These are phyloP conservation scores for Sander lucioperca DNA, from an alignment of 2,113 vertebrate genomes.

Conservation along the genomic window DNA sequence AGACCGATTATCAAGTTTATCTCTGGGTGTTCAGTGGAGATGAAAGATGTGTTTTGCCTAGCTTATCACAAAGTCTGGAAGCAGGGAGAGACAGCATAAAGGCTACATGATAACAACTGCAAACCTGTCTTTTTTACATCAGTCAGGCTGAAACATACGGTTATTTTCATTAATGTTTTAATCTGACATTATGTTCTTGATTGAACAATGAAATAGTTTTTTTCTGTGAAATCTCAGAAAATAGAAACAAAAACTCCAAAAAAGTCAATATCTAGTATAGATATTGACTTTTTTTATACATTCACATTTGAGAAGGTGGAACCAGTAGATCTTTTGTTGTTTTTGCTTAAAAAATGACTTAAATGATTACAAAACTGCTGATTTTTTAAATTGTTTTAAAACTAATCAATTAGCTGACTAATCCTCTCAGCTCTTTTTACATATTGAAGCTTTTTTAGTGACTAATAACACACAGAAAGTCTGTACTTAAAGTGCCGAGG, in stretches of 20 bases:
- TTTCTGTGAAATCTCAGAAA: too few species aligned
- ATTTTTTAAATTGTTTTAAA: background rate
- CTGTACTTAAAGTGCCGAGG: background rate
- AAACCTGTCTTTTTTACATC: background rate
- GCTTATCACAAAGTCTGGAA: constrained; percentile 37
- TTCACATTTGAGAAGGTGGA: background rate
- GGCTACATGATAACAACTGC: constrained; percentile 15
- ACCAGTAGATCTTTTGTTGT: background rate
- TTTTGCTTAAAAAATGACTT: background rate
- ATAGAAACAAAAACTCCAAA: too few species aligned
- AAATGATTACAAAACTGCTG: background rate
- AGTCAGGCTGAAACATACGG: background rate
- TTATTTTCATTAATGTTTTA: background rate
- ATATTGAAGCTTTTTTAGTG: too few species aligned
- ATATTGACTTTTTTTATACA: too few species aligned
- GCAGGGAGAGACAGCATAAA: constrained; percentile 9
- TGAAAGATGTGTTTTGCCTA: constrained; percentile 59
- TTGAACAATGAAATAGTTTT: too few species aligned
- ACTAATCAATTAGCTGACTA: background rate
- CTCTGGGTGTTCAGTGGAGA: constrained; percentile 39
- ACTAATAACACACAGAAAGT: too few species aligned
- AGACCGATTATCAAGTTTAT: constrained; percentile 65
- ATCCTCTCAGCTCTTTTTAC: background rate
- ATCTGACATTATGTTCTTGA: background rate
- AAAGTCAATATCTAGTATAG: too few species aligned